These are phyloP conservation scores for Coendou prehensilis DNA, from an alignment of 2,797 vertebrate species.

Conservation along the genomic window DNA sequence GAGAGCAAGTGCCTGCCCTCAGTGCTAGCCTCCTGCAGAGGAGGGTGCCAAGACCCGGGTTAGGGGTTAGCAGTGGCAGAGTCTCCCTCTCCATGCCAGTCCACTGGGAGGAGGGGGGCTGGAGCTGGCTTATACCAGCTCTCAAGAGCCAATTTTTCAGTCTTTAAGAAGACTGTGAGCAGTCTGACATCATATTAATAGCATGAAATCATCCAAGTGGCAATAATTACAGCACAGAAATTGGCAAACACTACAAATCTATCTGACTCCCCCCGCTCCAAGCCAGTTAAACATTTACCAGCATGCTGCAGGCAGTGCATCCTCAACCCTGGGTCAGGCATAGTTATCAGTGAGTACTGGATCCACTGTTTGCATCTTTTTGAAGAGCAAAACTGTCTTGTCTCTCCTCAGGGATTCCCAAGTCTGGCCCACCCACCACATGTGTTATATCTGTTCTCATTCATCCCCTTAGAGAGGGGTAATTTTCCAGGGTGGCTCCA, in stretches of 20 bases:
- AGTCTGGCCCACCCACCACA: not conserved
- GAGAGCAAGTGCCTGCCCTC: too few species aligned
- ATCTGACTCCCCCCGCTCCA: not conserved
- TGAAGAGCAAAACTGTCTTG: not conserved
- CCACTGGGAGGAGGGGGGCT: not conserved
- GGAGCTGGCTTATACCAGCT: not conserved
- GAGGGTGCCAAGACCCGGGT: accelerated
- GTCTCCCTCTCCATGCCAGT: not conserved
- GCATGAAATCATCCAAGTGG: constrained; percentile 14
- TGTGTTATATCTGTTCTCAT: not conserved
- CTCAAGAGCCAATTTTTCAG: not conserved
- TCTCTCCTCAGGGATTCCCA: not conserved
- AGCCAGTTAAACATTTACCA: not conserved
- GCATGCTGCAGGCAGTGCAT: not conserved
- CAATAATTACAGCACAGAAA: not conserved
- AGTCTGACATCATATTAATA: not conserved
- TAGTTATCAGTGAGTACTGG: not conserved
- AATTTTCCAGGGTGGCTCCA: not conserved
- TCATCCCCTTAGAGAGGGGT: not conserved
- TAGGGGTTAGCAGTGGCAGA: not conserved
- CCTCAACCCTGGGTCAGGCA: not conserved
- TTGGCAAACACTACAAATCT: not conserved
- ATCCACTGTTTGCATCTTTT: accelerated
- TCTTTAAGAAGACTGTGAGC: not conserved
- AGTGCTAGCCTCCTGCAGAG: not conserved